Evolutionary conservation across 2,888 invertebrate species (phyloP), one percentile per base, ranked within the genome.

Genomic region (Hoplodrina blanda): DNA sequence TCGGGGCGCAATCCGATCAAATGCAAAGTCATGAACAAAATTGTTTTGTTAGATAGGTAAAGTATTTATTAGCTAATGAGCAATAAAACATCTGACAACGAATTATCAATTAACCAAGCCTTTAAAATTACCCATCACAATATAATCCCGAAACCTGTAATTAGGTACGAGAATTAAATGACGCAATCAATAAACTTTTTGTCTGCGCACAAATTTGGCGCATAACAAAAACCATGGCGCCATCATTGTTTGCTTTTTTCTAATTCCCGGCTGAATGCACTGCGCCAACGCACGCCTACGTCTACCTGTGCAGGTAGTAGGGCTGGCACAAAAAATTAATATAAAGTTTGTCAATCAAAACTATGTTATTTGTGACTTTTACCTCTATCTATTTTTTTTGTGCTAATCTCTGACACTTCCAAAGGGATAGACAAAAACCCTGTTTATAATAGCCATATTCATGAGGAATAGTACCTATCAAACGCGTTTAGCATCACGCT

Each of bases 281-380:
- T 73, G 73, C 81, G 81, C 87, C 87, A 80, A 86, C 83, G 81
- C 81, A 72, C 85, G 71, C 85, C 86, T 82, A 86, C 85, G 64
- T 59, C 55, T 73, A 70, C 73, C 77, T 77, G 73, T 69, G 63
- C 74, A 73, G 70, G 73, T 56, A 59, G 37, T 64, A 84, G 80
- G 84, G 84, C 30, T 85, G 77, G 0, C 70, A 65, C 8, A 44
- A 49, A 1, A 19, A 52, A 41, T 25, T 2, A 10, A 56, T 44
- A 19, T 13, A 13, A 54, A 46, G 17, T 66, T 25, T 25, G 25
- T 25, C 25, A 25, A 25, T 25, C 25, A 25, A 33, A 33, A 33
- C 7, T 7, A 33, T 33, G 33, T 33, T 33, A n/a, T 33, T 33
- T 33, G 33, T 33, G 33, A 33, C 33, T n/a, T n/a, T n/a, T n/a